Conservation (phyloP, 92 coral and sea anemone genomes). For the Palythoa heliodiscus region DNA sequence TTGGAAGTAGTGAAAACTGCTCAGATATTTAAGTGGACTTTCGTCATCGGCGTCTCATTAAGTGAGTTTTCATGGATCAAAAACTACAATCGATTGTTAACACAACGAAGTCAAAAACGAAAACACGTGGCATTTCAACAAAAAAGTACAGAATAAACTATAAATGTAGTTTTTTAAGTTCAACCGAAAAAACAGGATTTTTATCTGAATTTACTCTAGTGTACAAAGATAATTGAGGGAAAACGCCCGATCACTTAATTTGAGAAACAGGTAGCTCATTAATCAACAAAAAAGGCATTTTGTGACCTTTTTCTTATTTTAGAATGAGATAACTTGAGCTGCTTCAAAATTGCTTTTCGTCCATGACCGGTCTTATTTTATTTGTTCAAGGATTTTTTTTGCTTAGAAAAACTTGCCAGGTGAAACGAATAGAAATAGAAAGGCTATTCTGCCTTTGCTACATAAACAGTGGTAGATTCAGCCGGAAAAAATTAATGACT, state of each 20-base stretch:
- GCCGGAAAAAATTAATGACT: not conserved
- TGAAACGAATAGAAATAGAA: not conserved
- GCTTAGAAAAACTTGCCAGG: not conserved
- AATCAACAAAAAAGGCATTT: not conserved
- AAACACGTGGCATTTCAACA: not conserved
- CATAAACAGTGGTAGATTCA: not conserved
- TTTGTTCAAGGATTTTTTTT: not conserved
- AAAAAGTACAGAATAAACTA: no score
- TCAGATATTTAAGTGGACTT: no score
- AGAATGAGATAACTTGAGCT: not conserved
- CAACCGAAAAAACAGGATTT: not conserved
- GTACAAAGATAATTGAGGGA: not conserved
- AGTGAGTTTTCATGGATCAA: no score
- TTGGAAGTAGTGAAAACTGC: no score
- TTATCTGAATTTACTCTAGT: not conserved
- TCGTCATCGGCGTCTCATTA: no score
- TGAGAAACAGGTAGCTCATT: not conserved
- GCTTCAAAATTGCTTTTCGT: not conserved
- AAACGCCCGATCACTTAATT: not conserved
- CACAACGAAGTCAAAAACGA: not conserved
- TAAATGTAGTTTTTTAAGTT: not conserved
- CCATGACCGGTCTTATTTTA: not conserved
- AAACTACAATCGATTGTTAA: no score
- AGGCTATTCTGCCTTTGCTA: not conserved
- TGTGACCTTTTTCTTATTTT: not conserved